Evolutionary conservation across 2,797 vertebrate genomes (phyloP).

Genomic region (Catamblyrhynchus diadema): DNA sequence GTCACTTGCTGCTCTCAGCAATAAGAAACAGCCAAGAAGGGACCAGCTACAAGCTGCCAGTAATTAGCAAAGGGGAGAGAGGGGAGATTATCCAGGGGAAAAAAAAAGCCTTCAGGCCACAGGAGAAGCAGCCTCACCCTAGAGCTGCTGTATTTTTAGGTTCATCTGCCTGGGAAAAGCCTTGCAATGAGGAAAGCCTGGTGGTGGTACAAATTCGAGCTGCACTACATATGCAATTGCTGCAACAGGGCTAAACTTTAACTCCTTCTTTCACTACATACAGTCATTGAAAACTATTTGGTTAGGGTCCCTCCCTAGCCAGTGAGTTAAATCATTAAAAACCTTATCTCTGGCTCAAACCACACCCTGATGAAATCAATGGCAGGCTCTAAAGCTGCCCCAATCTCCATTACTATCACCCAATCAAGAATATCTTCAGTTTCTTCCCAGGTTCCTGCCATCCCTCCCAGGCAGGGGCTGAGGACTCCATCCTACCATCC

Average conservation of each 20-base stretch:
- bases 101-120: background rate
- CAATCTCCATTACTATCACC: background rate
- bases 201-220: background rate
- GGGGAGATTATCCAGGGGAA: background rate
- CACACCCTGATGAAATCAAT: constrained; percentile 15
- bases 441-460: background rate
- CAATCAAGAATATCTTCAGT: background rate
- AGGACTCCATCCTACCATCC: background rate
- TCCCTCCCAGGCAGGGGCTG: background rate
- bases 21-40: background rate
- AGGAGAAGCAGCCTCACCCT: background rate
- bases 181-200: constrained; percentile 19
- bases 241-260: constrained; percentile 33
- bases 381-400: background rate
- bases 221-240: background rate
- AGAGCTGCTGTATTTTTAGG: constrained; percentile 46
- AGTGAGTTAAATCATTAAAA: background rate
- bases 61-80: background rate
- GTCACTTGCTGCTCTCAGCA: background rate
- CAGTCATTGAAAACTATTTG: background rate
- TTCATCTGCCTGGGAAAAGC: constrained; percentile 41
- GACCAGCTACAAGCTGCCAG: background rate
- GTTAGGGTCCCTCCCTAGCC: background rate
- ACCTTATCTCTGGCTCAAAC: background rate
- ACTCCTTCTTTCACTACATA: background rate